These are phyloP conservation scores for Nothobranchius kuhntae DNA, from an alignment of 2,113 vertebrate species.

Conservation along the genomic window DNA sequence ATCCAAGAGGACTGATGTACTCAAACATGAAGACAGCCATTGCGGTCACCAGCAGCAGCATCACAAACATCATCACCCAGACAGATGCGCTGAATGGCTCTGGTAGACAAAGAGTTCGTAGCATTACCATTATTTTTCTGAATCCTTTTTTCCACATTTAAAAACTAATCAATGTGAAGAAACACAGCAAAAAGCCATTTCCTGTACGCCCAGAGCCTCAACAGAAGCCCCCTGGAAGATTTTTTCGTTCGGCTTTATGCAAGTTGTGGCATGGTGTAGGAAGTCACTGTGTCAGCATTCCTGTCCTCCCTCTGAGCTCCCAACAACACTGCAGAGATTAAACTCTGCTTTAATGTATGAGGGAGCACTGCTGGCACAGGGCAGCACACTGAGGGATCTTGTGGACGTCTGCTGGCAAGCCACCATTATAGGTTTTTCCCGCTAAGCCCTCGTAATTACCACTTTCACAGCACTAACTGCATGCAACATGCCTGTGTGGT, in stretches of 20 bases:
- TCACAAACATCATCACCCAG: slow-evolving; percentile 99
- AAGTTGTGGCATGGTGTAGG: slow-evolving; percentile 49
- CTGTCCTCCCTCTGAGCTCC: slow-evolving; percentile 72
- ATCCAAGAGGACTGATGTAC: slow-evolving; percentile 97
- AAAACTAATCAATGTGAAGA: slow-evolving; percentile 1
- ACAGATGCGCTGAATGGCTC: slow-evolving; percentile 99
- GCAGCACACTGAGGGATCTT: slow-evolving; percentile 8
- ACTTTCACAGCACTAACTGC: slow-evolving; percentile 60
- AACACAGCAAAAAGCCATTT: slow-evolving; percentile 15
- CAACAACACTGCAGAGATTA: slow-evolving; percentile 71
- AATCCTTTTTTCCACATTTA: slow-evolving; percentile 1
- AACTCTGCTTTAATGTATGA: slow-evolving; percentile 68
- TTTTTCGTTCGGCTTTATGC: slow-evolving; percentile 39
- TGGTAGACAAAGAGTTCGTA: slow-evolving; percentile 63
- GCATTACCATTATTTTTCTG: slow-evolving; percentile 9
- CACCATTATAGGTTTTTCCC: slow-evolving; percentile 61
- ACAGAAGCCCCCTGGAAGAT: slow-evolving; percentile 10
- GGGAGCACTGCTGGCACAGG: slow-evolving; percentile 55
- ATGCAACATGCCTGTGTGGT: slow-evolving; percentile 33
- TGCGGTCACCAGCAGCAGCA: slow-evolving; percentile 96
- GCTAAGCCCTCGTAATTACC: slow-evolving; percentile 69
- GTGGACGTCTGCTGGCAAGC: slow-evolving; percentile 49
- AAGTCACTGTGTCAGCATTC: slow-evolving; percentile 72
- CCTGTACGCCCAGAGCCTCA: slow-evolving; percentile 26
- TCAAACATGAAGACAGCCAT: slow-evolving; percentile 98